Conservation (phyloP, 2,797 vertebrate genomes). For the Macropus fuliginosus region DNA sequence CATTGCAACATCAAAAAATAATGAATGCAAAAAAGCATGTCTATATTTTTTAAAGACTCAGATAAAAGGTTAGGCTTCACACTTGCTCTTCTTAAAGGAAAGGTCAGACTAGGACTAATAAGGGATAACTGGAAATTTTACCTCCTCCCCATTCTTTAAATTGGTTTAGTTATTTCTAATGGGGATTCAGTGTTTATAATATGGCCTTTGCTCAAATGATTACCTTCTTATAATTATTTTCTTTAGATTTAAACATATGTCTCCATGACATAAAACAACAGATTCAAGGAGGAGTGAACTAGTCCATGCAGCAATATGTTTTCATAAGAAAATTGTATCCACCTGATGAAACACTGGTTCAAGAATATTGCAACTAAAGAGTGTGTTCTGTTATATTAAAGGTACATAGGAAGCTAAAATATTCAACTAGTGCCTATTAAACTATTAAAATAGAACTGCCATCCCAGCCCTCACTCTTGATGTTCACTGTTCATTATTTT, state of each 20-base stretch:
- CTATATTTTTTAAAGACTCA: conserved; percentile 58
- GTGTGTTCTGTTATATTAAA: conserved; percentile 44
- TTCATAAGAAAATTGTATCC: conserved; percentile 39
- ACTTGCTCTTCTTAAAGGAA: conserved; percentile 49
- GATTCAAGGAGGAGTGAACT: not conserved
- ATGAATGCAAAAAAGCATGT: conserved; percentile 51
- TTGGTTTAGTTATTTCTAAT: not conserved
- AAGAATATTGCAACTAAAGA: conserved; percentile 15
- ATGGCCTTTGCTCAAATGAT: not conserved
- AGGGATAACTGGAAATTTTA: conserved; percentile 44
- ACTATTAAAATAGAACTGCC: not conserved
- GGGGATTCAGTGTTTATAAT: not conserved
- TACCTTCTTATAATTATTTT: not conserved
- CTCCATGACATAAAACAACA: not conserved
- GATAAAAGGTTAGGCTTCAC: conserved; percentile 63
- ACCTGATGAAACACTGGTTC: conserved; percentile 30
- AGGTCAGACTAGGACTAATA: conserved; percentile 43
- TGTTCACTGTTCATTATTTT: not conserved
- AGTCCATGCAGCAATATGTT: not conserved
- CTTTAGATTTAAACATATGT: not conserved
- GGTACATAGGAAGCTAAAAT: conserved; percentile 16
- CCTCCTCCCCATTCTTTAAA: not conserved
- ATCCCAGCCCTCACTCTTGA: not conserved
- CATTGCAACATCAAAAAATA: conserved; percentile 56
- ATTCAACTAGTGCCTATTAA: not conserved